Evolutionary conservation across 2,113 vertebrate genomes (phyloP).

Genomic region (Camelus bactrianus): DNA sequence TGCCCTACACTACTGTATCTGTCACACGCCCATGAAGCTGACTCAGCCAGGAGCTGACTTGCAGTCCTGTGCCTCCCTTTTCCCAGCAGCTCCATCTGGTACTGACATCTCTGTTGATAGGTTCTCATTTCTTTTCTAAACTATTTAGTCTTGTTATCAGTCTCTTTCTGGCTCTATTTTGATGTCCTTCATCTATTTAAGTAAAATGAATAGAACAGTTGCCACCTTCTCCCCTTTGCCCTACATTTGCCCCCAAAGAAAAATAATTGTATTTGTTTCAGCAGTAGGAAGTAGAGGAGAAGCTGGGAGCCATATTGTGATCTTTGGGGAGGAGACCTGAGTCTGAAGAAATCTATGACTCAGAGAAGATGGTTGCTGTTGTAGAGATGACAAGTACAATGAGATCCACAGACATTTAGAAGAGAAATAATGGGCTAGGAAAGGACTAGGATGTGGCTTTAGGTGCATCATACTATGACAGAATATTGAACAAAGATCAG

Average conservation of each 20-base stretch:
- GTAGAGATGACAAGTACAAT: neutral
- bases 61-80: constrained; percentile 78
- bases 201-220: constrained; percentile 76
- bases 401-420: neutral
- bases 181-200: constrained; percentile 83
- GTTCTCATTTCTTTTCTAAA: constrained; percentile 86
- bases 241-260: neutral
- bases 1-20: neutral
- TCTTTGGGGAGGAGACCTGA: neutral
- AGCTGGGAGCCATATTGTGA: neutral
- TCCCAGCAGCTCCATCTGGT: constrained; percentile 80
- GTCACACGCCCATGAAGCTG: neutral
- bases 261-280: neutral
- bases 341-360: neutral
- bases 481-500: neutral
- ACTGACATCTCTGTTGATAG: constrained; percentile 76
- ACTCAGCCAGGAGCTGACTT: constrained; percentile 90
- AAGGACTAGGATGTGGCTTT: neutral
- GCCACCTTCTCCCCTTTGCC: too few species aligned
- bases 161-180: constrained; percentile 84
- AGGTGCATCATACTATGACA: neutral
- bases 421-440: neutral
- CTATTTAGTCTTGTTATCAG: constrained; percentile 73
- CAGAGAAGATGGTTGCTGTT: neutral
- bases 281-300: neutral